These are phyloP conservation scores for Andrena hattorfiana DNA, from an alignment of 2,888 invertebrate species.

Conservation along the genomic window DNA sequence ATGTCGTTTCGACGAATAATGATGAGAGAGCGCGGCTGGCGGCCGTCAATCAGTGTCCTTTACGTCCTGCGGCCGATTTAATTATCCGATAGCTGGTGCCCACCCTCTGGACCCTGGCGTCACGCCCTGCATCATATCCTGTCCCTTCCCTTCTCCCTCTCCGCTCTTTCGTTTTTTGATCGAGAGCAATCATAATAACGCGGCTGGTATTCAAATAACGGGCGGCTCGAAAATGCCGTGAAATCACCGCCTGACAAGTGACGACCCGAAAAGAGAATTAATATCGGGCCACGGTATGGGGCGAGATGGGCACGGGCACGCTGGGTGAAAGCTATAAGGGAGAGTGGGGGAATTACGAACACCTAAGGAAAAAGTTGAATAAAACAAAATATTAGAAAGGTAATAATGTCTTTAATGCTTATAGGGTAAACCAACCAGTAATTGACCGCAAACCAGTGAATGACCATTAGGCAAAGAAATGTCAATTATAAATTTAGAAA, in stretches of 20 bases:
- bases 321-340: constrained; percentile 7
- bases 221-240: constrained; percentile 57
- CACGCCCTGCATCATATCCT: constrained; percentile 46
- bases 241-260: constrained; percentile 57
- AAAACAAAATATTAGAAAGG: too few species aligned
- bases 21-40: constrained; percentile 77
- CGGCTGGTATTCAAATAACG: constrained; percentile 63
- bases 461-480: too few species aligned
- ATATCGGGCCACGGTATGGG: constrained; percentile 46
- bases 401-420: too few species aligned
- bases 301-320: not conserved
- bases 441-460: too few species aligned
- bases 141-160: constrained; percentile 41
- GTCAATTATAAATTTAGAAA: too few species aligned
- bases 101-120: constrained; percentile 21
- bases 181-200: constrained; percentile 71
- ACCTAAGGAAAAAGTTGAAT: too few species aligned
- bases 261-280: constrained; percentile 59
- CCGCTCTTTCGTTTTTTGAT: constrained; percentile 49
- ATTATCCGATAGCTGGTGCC: constrained; percentile 84
- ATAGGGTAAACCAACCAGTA: too few species aligned
- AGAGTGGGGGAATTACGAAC: too few species aligned
- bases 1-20: constrained; percentile 85
- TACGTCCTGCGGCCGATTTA: constrained; percentile 80
- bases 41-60: constrained; percentile 79